These are phyloP conservation scores for Euspilapteryx auroguttella DNA, from an alignment of 2,888 invertebrate species.

Conservation along the genomic window DNA sequence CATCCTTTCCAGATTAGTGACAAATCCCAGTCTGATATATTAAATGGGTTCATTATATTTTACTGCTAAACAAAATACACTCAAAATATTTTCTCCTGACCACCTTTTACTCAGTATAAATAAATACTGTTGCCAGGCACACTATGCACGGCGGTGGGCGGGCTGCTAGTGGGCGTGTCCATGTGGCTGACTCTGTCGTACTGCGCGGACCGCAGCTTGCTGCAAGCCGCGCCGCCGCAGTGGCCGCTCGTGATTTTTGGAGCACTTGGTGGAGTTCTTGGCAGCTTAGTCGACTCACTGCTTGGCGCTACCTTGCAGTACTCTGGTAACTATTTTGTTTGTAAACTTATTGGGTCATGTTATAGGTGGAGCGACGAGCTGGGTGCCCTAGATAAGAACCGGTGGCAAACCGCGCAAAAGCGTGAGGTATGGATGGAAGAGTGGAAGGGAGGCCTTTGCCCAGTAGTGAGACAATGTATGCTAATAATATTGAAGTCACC, in stretches of 20 bases:
- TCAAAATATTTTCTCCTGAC: too few species aligned
- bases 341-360: constrained; percentile 3
- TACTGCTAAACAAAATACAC: too few species aligned
- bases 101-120: too few species aligned
- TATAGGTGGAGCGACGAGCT: too few species aligned
- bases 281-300: constrained; percentile 81
- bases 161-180: constrained; percentile 69
- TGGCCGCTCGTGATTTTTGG: constrained; percentile 79
- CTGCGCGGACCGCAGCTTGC: constrained; percentile 58
- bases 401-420: too few species aligned
- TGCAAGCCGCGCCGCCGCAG: constrained; percentile 68
- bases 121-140: constrained; percentile 31
- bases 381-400: too few species aligned
- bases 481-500: not conserved
- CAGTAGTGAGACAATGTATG: too few species aligned
- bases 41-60: too few species aligned
- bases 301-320: constrained; percentile 86
- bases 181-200: constrained; percentile 71
- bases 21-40: too few species aligned
- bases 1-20: too few species aligned
- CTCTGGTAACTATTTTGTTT: constrained; percentile 62
- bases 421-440: too few species aligned
- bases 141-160: constrained; percentile 64
- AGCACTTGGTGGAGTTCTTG: constrained; percentile 73
- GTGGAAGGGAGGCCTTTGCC: too few species aligned